A percentile compares a stretch with the other conserved stretches of the same genome.
These are phyloP conservation scores for Drosophila rellima DNA, from an alignment of 2,888 invertebrate species.

Conservation along the genomic window DNA sequence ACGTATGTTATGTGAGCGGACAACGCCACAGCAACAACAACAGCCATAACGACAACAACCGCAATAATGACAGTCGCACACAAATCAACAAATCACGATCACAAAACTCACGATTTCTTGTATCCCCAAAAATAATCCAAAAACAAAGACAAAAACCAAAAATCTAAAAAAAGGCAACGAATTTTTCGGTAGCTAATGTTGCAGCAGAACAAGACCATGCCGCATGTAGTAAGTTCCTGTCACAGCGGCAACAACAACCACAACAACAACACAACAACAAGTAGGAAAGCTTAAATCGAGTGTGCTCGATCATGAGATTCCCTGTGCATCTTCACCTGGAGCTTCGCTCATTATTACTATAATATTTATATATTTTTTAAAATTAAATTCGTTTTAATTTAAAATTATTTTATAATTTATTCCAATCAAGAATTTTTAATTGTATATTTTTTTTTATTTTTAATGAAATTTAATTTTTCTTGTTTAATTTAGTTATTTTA, in stretches of 20 bases:
- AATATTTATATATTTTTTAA: not conserved
- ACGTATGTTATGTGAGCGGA: conserved; percentile 25
- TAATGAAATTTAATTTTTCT: too few relatives aligned
- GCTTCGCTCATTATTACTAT: too few relatives aligned
- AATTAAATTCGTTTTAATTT: not conserved
- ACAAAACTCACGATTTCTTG: conserved; percentile 70
- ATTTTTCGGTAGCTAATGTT: conserved; percentile 20
- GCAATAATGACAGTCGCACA: conserved; percentile 63
- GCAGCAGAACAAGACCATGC: conserved; percentile 39
- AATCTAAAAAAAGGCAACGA: conserved; percentile 9
- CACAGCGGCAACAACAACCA: not conserved
- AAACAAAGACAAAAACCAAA: conserved; percentile 18
- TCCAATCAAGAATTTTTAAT: not conserved
- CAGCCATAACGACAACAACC: conserved; percentile 47
- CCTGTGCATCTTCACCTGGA: too few relatives aligned
- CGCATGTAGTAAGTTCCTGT: conserved; percentile 27
- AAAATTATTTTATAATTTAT: too few relatives aligned
- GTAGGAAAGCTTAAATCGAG: not conserved
- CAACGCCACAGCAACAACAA: conserved; percentile 9
- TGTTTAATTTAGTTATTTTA: too few relatives aligned
- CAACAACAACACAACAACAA: conserved; percentile 19
- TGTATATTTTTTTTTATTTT: not conserved
- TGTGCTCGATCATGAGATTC: not conserved
- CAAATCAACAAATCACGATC: conserved; percentile 80
- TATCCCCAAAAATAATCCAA: conserved; percentile 21